Percentiles rank a stretch among this genome's conserved stretches.
phyloP scores from a whole-genome alignment of 2,113 vertebrate genomes.

The Plecotus auritus region DNA sequence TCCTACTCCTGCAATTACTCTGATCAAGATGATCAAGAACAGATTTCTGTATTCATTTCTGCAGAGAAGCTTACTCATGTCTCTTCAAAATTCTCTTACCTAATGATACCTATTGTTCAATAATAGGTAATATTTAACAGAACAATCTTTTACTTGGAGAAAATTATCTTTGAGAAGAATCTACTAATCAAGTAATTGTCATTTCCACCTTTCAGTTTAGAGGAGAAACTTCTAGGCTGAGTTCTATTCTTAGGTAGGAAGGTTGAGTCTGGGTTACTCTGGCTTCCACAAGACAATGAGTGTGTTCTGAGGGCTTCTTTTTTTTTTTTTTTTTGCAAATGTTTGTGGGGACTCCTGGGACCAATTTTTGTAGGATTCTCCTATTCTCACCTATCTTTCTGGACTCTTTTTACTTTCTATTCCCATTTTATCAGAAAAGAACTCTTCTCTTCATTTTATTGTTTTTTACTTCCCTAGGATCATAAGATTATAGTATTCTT shows the following conservation, averaged over 20 bases:
- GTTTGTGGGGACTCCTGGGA: not conserved
- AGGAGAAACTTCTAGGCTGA: not conserved
- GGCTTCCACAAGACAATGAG: not conserved
- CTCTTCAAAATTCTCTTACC: constrained; percentile 50
- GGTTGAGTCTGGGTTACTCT: not conserved
- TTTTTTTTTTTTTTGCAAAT: not conserved
- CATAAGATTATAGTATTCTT: not conserved
- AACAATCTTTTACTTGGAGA: constrained; percentile 54
- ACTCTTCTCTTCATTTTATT: not conserved
- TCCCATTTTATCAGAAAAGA: not conserved
- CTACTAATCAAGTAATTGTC: constrained; percentile 44
- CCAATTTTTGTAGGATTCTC: not conserved
- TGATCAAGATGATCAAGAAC: constrained; percentile 57
- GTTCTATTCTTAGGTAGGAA: not conserved
- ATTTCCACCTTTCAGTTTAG: not conserved
- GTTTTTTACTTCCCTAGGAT: constrained; percentile 19
- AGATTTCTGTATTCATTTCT: constrained; percentile 61
- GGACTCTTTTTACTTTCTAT: not conserved
- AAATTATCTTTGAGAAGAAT: constrained; percentile 52
- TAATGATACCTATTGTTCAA: constrained; percentile 70
- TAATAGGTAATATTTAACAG: constrained; percentile 65
- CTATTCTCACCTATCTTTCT: not conserved
- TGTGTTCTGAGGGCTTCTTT: not conserved
- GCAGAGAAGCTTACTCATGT: constrained; percentile 59
- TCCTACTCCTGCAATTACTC: constrained; percentile 57